These are phyloP conservation scores for Sinodicranocentrus sp. DNA, from an alignment of 2,888 invertebrate genomes.

Conservation along the genomic window DNA sequence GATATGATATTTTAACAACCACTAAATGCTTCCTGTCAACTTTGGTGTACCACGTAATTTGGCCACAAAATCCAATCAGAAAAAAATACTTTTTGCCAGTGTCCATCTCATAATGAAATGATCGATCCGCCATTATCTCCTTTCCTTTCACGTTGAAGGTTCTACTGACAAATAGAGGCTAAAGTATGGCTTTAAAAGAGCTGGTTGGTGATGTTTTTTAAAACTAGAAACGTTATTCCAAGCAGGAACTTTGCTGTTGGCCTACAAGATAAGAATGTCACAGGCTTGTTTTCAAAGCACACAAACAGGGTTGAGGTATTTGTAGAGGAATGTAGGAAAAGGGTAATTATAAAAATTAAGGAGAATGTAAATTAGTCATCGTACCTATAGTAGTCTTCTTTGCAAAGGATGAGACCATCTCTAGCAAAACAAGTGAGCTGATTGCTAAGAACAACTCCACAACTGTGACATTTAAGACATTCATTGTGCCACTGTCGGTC, in stretches of 20 bases:
- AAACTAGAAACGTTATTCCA: no score
- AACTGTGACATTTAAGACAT: conserved; percentile 73
- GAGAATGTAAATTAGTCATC: not conserved
- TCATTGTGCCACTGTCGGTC: conserved; percentile 93
- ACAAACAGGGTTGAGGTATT: not conserved
- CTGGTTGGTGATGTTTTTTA: no score
- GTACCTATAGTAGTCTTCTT: conserved; percentile 95
- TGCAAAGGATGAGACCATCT: conserved; percentile 95
- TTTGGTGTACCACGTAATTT: conserved; percentile 41
- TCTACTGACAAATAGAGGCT: no score
- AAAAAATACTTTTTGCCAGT: no score
- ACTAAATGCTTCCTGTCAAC: conserved; percentile 63
- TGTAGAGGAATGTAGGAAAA: not conserved
- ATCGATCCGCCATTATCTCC: not conserved
- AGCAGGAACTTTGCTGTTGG: no score
- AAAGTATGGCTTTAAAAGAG: no score
- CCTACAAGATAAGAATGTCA: no score
- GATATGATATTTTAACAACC: no score
- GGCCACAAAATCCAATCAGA: conserved; percentile 1
- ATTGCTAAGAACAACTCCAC: conserved; percentile 87
- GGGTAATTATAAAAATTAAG: not conserved
- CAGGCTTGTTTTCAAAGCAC: no score
- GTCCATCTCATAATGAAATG: not conserved
- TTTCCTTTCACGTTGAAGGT: not conserved
- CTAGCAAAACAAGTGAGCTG: conserved; percentile 93